Conservation (phyloP, 2,797 vertebrate genomes). For the Huso huso region DNA sequence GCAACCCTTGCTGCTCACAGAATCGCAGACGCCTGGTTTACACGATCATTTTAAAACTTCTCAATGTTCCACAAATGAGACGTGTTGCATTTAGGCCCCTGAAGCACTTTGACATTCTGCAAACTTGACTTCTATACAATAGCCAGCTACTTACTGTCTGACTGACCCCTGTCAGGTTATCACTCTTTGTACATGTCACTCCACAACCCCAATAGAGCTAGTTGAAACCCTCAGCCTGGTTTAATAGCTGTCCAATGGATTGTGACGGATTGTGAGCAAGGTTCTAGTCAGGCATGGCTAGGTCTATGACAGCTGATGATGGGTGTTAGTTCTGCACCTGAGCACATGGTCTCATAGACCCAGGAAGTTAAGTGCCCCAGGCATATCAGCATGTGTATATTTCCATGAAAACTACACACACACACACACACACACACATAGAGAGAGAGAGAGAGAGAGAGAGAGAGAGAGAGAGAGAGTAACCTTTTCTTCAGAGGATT, state of each 20-base stretch:
- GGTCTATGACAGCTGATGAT: constrained; percentile 3
- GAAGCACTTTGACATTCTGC: too few species aligned
- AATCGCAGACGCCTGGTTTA: too few species aligned
- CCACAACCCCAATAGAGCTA: neutral
- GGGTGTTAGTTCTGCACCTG: neutral
- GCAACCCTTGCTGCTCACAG: too few species aligned
- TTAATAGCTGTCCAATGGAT: neutral
- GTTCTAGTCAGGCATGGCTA: constrained; percentile 1
- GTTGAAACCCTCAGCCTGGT: neutral
- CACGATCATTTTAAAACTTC: too few species aligned
- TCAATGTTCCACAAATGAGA: too few species aligned
- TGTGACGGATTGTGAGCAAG: constrained; percentile 2
- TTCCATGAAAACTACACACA: too few species aligned
- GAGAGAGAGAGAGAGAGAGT: too few species aligned
- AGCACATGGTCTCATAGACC: neutral
- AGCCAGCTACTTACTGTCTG: neutral
- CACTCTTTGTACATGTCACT: neutral
- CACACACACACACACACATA: too few species aligned
- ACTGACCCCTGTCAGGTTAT: neutral
- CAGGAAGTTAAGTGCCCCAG: neutral
- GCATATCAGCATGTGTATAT: neutral
- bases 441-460: too few species aligned
- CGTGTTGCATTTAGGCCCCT: too few species aligned
- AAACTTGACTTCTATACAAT: too few species aligned
- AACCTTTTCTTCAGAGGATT: too few species aligned